phyloP scores from a whole-genome alignment of 1,140 invertebrate genomes.

The Aphidius ervi region DNA sequence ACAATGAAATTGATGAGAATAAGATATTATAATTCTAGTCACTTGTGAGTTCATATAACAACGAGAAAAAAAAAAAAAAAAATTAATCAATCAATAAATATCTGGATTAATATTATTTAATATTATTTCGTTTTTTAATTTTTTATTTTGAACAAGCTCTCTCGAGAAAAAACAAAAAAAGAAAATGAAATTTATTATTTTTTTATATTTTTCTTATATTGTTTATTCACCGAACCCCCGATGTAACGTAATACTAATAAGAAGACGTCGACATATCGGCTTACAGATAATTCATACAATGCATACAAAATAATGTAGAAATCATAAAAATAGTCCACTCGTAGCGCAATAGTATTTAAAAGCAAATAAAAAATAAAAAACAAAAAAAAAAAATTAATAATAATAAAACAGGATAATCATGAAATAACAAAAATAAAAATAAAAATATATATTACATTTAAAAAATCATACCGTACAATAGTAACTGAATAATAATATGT shows the following conservation, averaged over 20 bases:
- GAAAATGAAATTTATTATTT: background rate
- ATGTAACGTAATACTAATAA: conserved; percentile 28
- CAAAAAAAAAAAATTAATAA: conserved; percentile 16
- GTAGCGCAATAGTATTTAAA: conserved; percentile 50
- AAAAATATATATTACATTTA: too few relatives aligned
- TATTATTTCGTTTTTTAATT: too few relatives aligned
- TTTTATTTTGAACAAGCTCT: too few relatives aligned
- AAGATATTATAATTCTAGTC: too few relatives aligned
- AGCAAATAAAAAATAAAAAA: conserved; percentile 31
- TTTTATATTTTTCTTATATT: conserved; percentile 11
- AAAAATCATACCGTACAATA: too few relatives aligned
- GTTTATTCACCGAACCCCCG: conserved; percentile 3
- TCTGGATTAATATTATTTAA: too few relatives aligned
- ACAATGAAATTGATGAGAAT: too few relatives aligned
- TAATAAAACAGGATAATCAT: conserved; percentile 34
- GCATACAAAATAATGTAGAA: conserved; percentile 48
- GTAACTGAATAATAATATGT: too few relatives aligned
- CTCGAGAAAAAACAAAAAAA: too few relatives aligned
- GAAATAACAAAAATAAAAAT: conserved; percentile 12
- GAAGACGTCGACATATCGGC: conserved; percentile 23
- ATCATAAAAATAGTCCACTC: conserved; percentile 48
- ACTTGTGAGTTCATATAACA: too few relatives aligned
- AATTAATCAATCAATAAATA: too few relatives aligned
- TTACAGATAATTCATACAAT: conserved; percentile 24
- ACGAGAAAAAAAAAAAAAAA: too few relatives aligned